Evolutionary conservation across 1,140 invertebrate genomes (phyloP).

Genomic region (Orius insidiosus): DNA sequence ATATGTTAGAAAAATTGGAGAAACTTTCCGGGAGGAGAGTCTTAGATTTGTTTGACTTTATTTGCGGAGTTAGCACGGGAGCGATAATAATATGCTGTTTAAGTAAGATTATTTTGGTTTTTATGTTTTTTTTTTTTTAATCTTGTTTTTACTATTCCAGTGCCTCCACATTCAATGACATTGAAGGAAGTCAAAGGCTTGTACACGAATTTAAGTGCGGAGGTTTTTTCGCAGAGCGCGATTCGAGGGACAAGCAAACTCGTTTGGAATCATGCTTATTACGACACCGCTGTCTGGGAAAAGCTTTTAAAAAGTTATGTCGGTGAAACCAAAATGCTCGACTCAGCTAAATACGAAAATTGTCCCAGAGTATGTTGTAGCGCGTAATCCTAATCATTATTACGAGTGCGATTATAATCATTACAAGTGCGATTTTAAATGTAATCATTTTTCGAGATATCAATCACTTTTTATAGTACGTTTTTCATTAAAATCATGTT

Average conservation of each 20-base stretch:
- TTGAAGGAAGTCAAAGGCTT: constrained; percentile 43
- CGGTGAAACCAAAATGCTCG: constrained; percentile 46
- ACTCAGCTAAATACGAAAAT: constrained; percentile 36
- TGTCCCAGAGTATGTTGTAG: constrained; percentile 41
- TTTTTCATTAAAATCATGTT: no score
- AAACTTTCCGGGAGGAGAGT: constrained; percentile 44
- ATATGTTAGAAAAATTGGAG: constrained; percentile 63
- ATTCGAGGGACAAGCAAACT: constrained; percentile 59
- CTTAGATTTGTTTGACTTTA: constrained; percentile 67
- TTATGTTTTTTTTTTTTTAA: no score
- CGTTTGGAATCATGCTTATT: constrained; percentile 76
- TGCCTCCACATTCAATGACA: constrained; percentile 34
- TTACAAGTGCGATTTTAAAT: no score
- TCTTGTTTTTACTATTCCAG: constrained; percentile 24
- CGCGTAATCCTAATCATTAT: no score
- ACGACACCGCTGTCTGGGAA: constrained; percentile 76
- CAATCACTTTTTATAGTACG: no score
- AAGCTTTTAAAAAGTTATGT: constrained; percentile 55
- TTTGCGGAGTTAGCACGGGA: constrained; percentile 84
- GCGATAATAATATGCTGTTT: constrained; percentile 52
- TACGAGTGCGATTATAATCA: no score
- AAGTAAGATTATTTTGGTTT: constrained; percentile 30
- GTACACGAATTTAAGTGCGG: constrained; percentile 48
- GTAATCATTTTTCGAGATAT: no score
- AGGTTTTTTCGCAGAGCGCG: constrained; percentile 53